Percentiles rank a stretch among this genome's conserved stretches.
Conservation (phyloP, 2,888 invertebrate species). For the Meloe dianella region DNA sequence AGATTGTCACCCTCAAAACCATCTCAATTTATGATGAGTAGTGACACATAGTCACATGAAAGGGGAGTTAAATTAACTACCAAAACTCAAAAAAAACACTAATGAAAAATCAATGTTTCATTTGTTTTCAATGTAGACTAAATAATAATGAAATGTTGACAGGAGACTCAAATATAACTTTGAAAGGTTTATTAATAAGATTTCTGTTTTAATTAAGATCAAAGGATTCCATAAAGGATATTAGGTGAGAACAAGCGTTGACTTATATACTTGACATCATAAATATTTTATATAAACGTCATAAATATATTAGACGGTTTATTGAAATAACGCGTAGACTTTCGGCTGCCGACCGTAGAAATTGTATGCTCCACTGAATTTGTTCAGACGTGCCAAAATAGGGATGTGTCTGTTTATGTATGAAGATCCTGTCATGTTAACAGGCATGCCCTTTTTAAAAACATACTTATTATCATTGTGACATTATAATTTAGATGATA, state of each 20-base stretch:
- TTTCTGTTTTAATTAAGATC: constrained; percentile 13
- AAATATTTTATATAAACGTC: constrained; percentile 14
- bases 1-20: not conserved
- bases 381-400: constrained; percentile 26
- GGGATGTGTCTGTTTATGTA: constrained; percentile 16
- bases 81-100: not conserved
- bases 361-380: constrained; percentile 30
- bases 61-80: not conserved
- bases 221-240: constrained; percentile 9
- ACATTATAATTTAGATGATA: constrained; percentile 18
- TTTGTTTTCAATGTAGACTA: not conserved
- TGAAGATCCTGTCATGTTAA: constrained; percentile 5
- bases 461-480: constrained; percentile 21
- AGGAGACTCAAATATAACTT: not conserved
- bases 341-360: constrained; percentile 27
- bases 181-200: not conserved
- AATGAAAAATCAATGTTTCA: too few species aligned
- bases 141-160: too few species aligned
- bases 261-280: constrained; percentile 3
- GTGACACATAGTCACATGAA: constrained; percentile 4
- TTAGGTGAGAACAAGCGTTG: constrained; percentile 12
- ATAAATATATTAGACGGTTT: constrained; percentile 25
- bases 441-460: not conserved
- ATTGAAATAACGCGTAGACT: constrained; percentile 32
- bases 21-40: constrained; percentile 16